phyloP scores from a whole-genome alignment of 2,888 invertebrate species.

The Orgyia antiqua region DNA sequence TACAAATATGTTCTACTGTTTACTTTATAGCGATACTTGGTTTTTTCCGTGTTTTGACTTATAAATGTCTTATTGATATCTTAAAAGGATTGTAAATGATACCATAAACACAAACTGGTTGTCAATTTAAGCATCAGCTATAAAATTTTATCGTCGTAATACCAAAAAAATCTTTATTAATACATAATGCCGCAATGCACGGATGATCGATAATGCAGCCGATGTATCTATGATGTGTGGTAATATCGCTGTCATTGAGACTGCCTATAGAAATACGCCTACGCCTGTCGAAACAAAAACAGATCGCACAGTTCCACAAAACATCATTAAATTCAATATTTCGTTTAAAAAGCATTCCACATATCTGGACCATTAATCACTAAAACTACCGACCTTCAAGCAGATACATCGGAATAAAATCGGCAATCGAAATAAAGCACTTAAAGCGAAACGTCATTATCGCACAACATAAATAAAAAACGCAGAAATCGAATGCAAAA shows the following conservation, averaged over 20 bases:
- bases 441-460: slow-evolving; percentile 78
- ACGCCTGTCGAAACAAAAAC: slow-evolving; percentile 54
- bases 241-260: slow-evolving; percentile 48
- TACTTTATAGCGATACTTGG: slow-evolving; percentile 7
- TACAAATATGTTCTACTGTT: slow-evolving; percentile 14
- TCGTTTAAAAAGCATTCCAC: slow-evolving; percentile 76
- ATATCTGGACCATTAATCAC: slow-evolving; percentile 76
- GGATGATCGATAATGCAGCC: slow-evolving; percentile 44
- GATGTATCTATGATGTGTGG: slow-evolving; percentile 40
- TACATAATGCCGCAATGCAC: slow-evolving; percentile 21
- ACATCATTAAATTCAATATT: slow-evolving; percentile 77
- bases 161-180: slow-evolving; percentile 10
- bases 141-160: slow-evolving; percentile 38
- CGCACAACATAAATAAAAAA: slow-evolving; percentile 77
- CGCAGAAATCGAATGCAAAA: slow-evolving; percentile 74
- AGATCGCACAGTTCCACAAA: slow-evolving; percentile 62
- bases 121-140: slow-evolving; percentile 11
- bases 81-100: slow-evolving; percentile 19
- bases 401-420: slow-evolving; percentile 75
- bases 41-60: slow-evolving; percentile 4
- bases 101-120: slow-evolving; percentile 23
- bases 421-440: slow-evolving; percentile 78
- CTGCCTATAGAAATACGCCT: slow-evolving; percentile 47
- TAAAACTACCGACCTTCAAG: slow-evolving; percentile 76
- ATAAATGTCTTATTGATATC: slow-evolving; percentile 9